Evolutionary conservation across 64 coral and sea anemone genomes (phyloP).

Genomic region (Stylophora pistillata): DNA sequence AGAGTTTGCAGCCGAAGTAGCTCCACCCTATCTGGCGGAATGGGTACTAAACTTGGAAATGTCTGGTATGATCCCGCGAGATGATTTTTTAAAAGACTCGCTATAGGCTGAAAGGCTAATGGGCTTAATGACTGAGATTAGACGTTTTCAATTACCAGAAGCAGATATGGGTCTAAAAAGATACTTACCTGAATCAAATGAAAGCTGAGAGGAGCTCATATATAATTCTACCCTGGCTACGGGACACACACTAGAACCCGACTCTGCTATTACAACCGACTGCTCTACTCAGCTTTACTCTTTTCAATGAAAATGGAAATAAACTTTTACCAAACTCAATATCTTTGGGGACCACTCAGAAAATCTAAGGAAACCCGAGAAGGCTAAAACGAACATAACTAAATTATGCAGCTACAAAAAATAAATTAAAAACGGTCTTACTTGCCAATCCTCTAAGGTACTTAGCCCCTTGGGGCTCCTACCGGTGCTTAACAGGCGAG

Average conservation of each 20-base stretch:
- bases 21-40: constrained; percentile 38
- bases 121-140: constrained; percentile 29
- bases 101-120: constrained; percentile 25
- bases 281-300: constrained; percentile 48
- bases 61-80: constrained; percentile 30
- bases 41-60: constrained; percentile 31
- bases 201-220: neutral
- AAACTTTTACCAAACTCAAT: constrained; percentile 36
- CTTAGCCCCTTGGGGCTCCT: neutral
- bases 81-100: constrained; percentile 50
- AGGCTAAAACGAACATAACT: constrained; percentile 35
- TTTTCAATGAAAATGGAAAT: constrained; percentile 44
- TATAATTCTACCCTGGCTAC: neutral
- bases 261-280: constrained; percentile 30
- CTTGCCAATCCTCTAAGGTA: neutral
- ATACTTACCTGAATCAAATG: neutral
- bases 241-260: constrained; percentile 28
- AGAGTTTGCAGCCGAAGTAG: constrained; percentile 34
- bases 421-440: neutral
- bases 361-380: constrained; percentile 37
- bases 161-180: constrained; percentile 17
- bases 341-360: constrained; percentile 17
- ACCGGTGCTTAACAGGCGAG: neutral
- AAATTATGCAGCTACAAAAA: neutral
- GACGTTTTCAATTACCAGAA: neutral